Evolutionary conservation across 2,113 vertebrate species (phyloP), one percentile per base, ranked within the genome.

Genomic region (Menidia beryllina): DNA sequence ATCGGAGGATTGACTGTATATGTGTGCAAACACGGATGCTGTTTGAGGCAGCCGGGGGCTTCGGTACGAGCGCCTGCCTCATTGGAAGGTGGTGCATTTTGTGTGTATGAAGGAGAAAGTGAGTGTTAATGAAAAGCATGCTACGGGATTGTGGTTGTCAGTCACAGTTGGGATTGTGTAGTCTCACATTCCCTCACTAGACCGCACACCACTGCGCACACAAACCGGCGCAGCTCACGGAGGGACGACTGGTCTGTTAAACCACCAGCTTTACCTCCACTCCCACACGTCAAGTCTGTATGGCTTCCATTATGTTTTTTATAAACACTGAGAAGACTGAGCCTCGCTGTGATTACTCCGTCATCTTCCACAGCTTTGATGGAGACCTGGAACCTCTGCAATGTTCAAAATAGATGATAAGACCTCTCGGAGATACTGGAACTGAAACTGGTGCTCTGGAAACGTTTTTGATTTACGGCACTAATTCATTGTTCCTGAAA

Each of bases 81-180:
- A 23, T 7, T 58, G 34, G 47, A 39, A 51, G 34, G 27, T 54
- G 65, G 61, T 71, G 66, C 61, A n/a, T 24, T 82, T 21, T 70
- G 61, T 48, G 57, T 43, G 45, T n/a, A 21, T 70, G 21, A 45
- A 57, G 58, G 67, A 75, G 75, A 75, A 60, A 77, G 77, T 86
- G 57, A 60, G 75, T 79, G 79, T 82, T 84, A 84, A 87, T 86
- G 81, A 80, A 79, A 82, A 73, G 43, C 63, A 75, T 66, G 76
- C 73, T 81, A 62, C n/a, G 67, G 66, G 30, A 56, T 36, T 66
- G 72, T 62, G 82, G 73, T 78, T 84, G 71, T 63, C 60, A 81
- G 74, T 77, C 76, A 52, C 69, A 72, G 50, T 69, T 27, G 39
- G 36, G 13, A 74, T 53, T 12, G 23, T 66, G 64, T 24, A 70